Evolutionary conservation across 1,140 invertebrate species (phyloP), one percentile per base, ranked within the genome.

Genomic region (Limonius californicus): DNA sequence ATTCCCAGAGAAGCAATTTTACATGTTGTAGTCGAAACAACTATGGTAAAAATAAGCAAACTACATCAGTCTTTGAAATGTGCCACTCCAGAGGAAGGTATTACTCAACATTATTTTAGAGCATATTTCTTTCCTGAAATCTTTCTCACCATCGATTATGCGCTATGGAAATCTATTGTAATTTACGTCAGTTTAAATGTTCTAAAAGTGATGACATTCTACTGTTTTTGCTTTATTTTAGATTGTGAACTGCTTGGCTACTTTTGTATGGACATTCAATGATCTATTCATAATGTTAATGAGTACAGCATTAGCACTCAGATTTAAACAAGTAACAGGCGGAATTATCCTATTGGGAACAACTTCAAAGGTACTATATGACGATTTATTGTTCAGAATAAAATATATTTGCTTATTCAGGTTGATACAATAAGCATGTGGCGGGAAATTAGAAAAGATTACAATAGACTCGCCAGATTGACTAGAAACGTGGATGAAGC

Each of bases 281-380:
- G 68, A 71, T 64, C 42, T 71, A 27, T 71, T 71, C 59, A 67
- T 71, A 23, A 68, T 69, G 9, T 18, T 71, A 30, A 57, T 67
- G 12, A 71, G 69, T 58, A 66, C 43, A 11, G 23, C 59, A 9
- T 35, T 71, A 18, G 67, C 69, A 35, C 14, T 64, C 20, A 63
- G 69, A 43, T 71, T 71, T 47, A 59, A 57, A 54, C 69, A 71
- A 43, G 60, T 71, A 14, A 60, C 59, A 9, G 14, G 54, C n/a
- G 59, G 53, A n/a, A 43, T 64, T 4, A 57, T n/a, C 53, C 15
- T 32, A 39, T 16, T 56, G 27, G 21, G 27, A 21, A 20, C 30
- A 60, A 65, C 16, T 54, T n/a, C 35, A 66, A 63, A 50, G 21
- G 57, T 60, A 53, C 59, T 12, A 20, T 57, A 27, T 57, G 11